A percentile compares a stretch with the other conserved stretches of the same genome.
Conservation (phyloP, 2,113 vertebrate genomes). For the Plotosus lineatus region DNA sequence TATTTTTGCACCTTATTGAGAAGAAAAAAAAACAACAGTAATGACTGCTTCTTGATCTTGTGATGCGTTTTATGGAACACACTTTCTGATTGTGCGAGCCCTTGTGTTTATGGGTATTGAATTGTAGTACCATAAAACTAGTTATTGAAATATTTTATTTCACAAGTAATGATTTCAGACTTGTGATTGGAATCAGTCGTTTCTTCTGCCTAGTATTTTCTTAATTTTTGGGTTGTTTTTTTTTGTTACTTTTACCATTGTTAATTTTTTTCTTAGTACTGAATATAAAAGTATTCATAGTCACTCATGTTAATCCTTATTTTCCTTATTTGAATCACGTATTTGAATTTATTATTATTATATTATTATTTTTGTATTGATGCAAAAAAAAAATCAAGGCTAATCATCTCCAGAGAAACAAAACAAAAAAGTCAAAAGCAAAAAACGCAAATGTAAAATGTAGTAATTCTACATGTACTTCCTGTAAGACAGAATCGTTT, state of each 20-base stretch:
- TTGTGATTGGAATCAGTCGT: slow-evolving; percentile 34
- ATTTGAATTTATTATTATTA: slow-evolving; percentile 75
- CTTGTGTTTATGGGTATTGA: slow-evolving; percentile 89
- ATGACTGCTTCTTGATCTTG: slow-evolving; percentile 84
- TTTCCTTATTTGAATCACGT: slow-evolving; percentile 66
- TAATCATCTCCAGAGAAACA: slow-evolving; percentile 70
- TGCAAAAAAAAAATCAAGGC: slow-evolving; percentile 68
- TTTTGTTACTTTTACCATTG: slow-evolving; percentile 66
- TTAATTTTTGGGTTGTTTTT: slow-evolving; percentile 62
- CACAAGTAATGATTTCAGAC: slow-evolving; percentile 37
- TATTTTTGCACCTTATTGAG: slow-evolving; percentile 75
- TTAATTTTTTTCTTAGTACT: slow-evolving; percentile 64
- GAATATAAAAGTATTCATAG: slow-evolving; percentile 60
- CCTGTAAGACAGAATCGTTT: slow-evolving; percentile 71
- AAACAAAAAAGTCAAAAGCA: slow-evolving; percentile 56
- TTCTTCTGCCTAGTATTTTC: slow-evolving; percentile 52
- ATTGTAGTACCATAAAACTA: slow-evolving; percentile 65
- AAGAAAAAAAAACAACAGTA: slow-evolving; percentile 77
- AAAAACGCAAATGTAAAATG: slow-evolving; percentile 65
- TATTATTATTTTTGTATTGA: slow-evolving; percentile 76
- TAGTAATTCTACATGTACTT: slow-evolving; percentile 71
- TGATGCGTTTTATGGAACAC: slow-evolving; percentile 86
- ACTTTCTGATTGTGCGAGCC: slow-evolving; percentile 85
- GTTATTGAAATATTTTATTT: slow-evolving; percentile 65
- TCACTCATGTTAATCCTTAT: slow-evolving; percentile 54